A percentile compares a stretch with the other conserved stretches of the same genome.
These are phyloP conservation scores for Pygoscelis antarcticus DNA, from an alignment of 2,113 vertebrate genomes.

Conservation along the genomic window DNA sequence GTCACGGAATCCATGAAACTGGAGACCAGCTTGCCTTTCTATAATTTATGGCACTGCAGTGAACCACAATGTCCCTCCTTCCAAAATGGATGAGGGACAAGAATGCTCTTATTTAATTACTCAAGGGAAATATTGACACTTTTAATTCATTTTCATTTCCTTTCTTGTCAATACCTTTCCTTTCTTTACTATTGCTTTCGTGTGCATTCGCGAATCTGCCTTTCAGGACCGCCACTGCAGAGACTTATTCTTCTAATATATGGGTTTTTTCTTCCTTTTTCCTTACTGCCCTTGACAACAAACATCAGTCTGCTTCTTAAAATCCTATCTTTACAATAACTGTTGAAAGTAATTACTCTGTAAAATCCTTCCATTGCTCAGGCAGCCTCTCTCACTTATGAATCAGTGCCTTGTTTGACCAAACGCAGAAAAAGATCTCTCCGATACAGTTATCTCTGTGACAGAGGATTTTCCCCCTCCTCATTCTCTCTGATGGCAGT, in stretches of 20 bases:
- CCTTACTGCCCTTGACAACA: background rate
- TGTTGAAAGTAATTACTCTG: background rate
- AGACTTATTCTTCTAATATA: background rate
- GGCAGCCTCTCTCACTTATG: background rate
- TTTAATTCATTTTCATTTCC: constrained; percentile 11
- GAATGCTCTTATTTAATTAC: constrained; percentile 1
- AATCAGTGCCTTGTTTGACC: background rate
- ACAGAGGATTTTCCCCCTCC: background rate
- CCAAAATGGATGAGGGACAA: background rate
- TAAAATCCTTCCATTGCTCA: background rate
- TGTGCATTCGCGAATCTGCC: background rate
- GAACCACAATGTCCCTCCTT: background rate
- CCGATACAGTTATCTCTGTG: background rate
- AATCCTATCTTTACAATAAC: background rate
- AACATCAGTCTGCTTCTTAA: background rate
- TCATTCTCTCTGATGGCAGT: background rate
- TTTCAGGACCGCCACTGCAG: background rate
- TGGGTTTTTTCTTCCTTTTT: background rate
- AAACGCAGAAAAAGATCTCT: background rate
- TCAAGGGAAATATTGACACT: constrained; percentile 1
- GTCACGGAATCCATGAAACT: background rate
- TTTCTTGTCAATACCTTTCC: background rate
- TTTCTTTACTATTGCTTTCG: background rate
- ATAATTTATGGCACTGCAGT: background rate
- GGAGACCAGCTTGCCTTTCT: background rate